Conservation (phyloP, 1,140 invertebrate genomes). For the Caenorhabditis elegans region WBcel235 BX284602.5:7675001-7675500, state of each 20-base stretch:
- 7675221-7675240: slow-evolving; percentile 2
- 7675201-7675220: not conserved
- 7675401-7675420: too few relatives aligned
- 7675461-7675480: too few relatives aligned
- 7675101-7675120: slow-evolving; percentile 20
- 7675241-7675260: slow-evolving; percentile 1
- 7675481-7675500: too few relatives aligned
- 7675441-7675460: too few relatives aligned
- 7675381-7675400: too few relatives aligned
- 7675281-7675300: not conserved
- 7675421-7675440: too few relatives aligned
- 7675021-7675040: not conserved
- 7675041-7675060: slow-evolving; percentile 25
- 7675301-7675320: not conserved
- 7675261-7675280: not conserved
- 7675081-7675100: slow-evolving; percentile 29
- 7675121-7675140: not conserved
- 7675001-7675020: not conserved
- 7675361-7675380: not conserved
- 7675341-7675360: not conserved
- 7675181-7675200: slow-evolving; percentile 24
- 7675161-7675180: slow-evolving; percentile 26
- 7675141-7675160: slow-evolving; percentile 19
- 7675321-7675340: not conserved
- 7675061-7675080: slow-evolving; percentile 27